phyloP scores from a whole-genome alignment of 2,113 vertebrate genomes.

The Amia ocellicauda region DNA sequence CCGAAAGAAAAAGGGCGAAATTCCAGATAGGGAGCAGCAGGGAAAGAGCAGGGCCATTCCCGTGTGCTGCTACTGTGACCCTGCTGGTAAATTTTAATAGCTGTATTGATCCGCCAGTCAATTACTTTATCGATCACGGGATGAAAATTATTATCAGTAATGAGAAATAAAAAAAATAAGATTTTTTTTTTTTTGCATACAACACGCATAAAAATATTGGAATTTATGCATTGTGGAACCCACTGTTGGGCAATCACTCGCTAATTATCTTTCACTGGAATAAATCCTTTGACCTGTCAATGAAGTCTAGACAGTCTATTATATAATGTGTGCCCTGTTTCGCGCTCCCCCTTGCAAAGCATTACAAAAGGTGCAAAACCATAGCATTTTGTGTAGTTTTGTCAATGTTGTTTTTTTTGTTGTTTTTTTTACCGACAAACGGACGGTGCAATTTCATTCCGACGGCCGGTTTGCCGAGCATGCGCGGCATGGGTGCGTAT shows the following conservation, averaged over 20 bases:
- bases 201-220: constrained; percentile 43
- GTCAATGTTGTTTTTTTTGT: too few relatives aligned
- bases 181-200: constrained; percentile 45
- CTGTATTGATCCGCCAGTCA: constrained; percentile 49
- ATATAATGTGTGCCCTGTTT: constrained; percentile 26
- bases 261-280: constrained; percentile 50
- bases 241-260: constrained; percentile 41
- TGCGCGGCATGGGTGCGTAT: not conserved
- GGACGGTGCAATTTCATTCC: too few relatives aligned
- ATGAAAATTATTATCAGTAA: constrained; percentile 42
- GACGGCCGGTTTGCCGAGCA: not conserved
- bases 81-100: constrained; percentile 46
- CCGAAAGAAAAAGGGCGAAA: constrained; percentile 46
- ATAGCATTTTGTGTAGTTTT: not conserved
- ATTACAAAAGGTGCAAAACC: not conserved
- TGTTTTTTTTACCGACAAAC: not conserved
- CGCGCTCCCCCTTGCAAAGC: not conserved
- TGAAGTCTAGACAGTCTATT: constrained; percentile 30
- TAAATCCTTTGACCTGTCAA: constrained; percentile 40
- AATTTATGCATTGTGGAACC: constrained; percentile 44
- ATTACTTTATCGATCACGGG: constrained; percentile 50
- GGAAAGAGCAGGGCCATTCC: constrained; percentile 32
- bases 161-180: constrained; percentile 27
- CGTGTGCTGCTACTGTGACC: constrained; percentile 19
- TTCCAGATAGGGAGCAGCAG: constrained; percentile 33